Evolutionary conservation across 1,140 invertebrate genomes (phyloP).

Genomic region (Lutraria rhynchaena): DNA sequence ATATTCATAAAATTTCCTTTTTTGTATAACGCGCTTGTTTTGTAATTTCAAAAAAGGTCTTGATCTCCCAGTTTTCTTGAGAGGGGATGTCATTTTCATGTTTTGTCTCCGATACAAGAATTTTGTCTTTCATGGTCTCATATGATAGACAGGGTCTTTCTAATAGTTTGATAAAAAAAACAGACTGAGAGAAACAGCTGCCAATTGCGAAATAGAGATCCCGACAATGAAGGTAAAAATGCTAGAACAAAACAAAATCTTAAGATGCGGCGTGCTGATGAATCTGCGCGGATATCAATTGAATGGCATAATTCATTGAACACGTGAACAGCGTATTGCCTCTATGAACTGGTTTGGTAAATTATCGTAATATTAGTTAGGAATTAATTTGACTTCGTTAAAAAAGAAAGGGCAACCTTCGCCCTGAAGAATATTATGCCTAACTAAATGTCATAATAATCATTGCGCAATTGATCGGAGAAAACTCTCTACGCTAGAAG

Average conservation of each 20-base stretch:
- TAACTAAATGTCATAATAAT: not conserved
- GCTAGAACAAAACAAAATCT: not conserved
- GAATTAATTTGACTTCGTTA: slow-evolving; percentile 23
- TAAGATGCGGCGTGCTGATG: slow-evolving; percentile 13
- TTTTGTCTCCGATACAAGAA: slow-evolving; percentile 10
- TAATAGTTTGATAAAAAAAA: slow-evolving; percentile 2
- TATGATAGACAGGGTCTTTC: not conserved
- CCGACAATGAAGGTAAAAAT: not conserved
- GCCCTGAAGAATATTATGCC: not conserved
- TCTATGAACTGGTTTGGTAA: not conserved
- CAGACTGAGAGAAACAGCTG: slow-evolving; percentile 15
- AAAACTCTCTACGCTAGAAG: too few species aligned
- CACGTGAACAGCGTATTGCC: slow-evolving; percentile 26
- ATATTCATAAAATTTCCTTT: slow-evolving; percentile 31
- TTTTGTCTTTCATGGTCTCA: slow-evolving; percentile 20
- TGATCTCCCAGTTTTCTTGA: not conserved
- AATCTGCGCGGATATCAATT: not conserved
- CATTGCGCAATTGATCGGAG: not conserved
- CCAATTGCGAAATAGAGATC: not conserved
- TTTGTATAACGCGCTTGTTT: slow-evolving; percentile 7
- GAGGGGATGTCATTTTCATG: slow-evolving; percentile 24
- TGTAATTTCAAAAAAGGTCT: not conserved
- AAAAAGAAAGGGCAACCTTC: not conserved
- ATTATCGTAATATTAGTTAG: slow-evolving; percentile 28
- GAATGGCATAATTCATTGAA: slow-evolving; percentile 7